Evolutionary conservation across 2,113 vertebrate genomes (phyloP).

Genomic region (Trogon surrucura): DNA sequence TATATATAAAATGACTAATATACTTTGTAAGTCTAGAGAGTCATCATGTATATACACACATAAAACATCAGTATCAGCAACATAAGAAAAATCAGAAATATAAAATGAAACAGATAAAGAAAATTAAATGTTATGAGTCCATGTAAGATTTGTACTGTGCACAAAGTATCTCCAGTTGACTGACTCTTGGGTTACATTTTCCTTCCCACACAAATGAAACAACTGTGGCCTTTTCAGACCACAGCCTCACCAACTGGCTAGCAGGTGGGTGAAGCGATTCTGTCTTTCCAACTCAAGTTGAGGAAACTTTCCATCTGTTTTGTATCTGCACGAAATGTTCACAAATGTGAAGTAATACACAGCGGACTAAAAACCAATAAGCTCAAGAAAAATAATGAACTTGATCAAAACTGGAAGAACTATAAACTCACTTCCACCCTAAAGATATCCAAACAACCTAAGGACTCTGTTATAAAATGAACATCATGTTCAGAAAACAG

Average conservation of each 20-base stretch:
- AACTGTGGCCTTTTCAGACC: neutral
- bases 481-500: constrained; percentile 40
- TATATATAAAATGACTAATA: neutral
- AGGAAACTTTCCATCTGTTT: constrained; percentile 43
- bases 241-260: neutral
- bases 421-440: constrained; percentile 55
- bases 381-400: constrained; percentile 37
- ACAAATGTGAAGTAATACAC: constrained; percentile 52
- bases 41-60: neutral
- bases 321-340: constrained; percentile 32
- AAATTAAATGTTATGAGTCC: neutral
- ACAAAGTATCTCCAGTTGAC: neutral
- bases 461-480: constrained; percentile 23
- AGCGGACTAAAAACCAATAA: constrained; percentile 39
- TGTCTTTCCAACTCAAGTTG: neutral
- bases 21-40: neutral
- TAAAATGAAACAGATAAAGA: neutral
- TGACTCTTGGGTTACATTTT: neutral
- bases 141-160: neutral
- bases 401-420: constrained; percentile 48
- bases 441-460: constrained; percentile 38
- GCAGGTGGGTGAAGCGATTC: constrained; percentile 24
- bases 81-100: neutral
- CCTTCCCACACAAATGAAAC: neutral
- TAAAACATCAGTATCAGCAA: neutral